Evolutionary conservation across 2,113 vertebrate species (phyloP).

Genomic region (Phocoena sinus): DNA sequence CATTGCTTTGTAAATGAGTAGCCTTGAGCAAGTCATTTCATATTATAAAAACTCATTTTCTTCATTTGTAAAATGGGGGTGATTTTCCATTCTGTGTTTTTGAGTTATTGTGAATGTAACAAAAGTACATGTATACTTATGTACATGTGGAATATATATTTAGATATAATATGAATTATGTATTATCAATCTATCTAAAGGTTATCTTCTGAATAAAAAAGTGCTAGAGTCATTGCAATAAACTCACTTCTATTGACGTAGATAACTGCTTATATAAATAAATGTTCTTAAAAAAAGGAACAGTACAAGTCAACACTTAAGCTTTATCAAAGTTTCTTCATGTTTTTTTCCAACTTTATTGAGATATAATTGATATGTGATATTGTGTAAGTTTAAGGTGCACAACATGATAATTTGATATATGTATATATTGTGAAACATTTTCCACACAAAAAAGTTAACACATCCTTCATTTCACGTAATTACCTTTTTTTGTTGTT

Average conservation of each 20-base stretch:
- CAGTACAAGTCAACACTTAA: background rate
- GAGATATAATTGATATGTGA: background rate
- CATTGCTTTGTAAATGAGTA: background rate
- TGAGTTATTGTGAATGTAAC: background rate
- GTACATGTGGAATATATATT: background rate
- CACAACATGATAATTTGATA: background rate
- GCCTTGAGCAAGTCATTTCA: background rate
- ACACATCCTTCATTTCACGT: background rate
- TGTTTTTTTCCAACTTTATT: background rate
- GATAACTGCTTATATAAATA: background rate
- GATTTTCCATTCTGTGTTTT: background rate
- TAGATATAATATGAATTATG: background rate
- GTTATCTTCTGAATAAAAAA: background rate
- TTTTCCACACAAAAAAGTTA: background rate
- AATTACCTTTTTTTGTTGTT: background rate
- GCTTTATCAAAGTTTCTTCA: background rate
- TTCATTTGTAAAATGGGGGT: background rate
- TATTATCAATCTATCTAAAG: background rate
- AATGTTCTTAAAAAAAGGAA: background rate
- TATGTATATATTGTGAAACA: background rate
- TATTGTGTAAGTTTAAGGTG: background rate
- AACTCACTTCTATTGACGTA: background rate
- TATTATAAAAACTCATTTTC: background rate
- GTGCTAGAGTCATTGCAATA: background rate
- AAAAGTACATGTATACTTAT: background rate